phyloP scores from a whole-genome alignment of 2,113 vertebrate genomes.

The Pantherophis guttatus region DNA sequence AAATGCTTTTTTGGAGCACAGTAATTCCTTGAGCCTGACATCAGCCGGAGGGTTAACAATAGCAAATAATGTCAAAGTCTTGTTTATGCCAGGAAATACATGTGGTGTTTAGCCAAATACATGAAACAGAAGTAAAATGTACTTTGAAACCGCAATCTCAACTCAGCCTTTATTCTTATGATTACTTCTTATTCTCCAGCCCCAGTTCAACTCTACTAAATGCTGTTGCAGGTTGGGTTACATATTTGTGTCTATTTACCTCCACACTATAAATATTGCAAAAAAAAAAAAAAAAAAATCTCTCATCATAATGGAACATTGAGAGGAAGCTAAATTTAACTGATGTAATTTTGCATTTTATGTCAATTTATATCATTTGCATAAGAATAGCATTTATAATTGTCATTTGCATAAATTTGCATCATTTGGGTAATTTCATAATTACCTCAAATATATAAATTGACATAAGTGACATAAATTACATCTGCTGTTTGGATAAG shows the following conservation, averaged over 20 bases:
- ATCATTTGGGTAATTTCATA: background rate
- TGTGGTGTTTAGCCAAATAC: conserved; percentile 1
- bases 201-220: background rate
- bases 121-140: background rate
- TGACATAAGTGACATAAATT: background rate
- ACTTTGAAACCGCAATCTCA: accelerated
- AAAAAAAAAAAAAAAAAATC: background rate
- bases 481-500: background rate
- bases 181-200: background rate
- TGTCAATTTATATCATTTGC: background rate
- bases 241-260: background rate
- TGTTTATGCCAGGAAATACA: background rate
- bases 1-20: conserved; percentile 8
- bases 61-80: conserved; percentile 9
- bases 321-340: background rate
- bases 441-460: background rate
- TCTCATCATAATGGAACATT: background rate
- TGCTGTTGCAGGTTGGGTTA: background rate
- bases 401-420: background rate
- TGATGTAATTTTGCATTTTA: background rate
- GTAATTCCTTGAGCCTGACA: background rate
- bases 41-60: background rate
- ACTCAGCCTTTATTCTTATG: background rate
- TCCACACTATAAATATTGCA: background rate
- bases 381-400: background rate